These are phyloP conservation scores for Oryzias melastigma DNA, from an alignment of 2,113 vertebrate species.

Conservation along the genomic window DNA sequence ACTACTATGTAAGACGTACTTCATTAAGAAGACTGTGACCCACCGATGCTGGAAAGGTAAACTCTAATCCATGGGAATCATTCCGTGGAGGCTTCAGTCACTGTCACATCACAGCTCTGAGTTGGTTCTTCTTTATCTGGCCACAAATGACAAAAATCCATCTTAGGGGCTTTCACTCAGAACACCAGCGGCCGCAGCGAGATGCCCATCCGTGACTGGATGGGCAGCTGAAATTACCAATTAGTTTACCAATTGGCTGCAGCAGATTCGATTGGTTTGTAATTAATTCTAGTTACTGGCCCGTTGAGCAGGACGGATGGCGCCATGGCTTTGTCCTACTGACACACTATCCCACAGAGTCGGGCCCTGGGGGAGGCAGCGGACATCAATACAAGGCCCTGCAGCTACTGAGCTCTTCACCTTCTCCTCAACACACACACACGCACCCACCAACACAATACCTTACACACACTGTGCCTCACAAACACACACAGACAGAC, in stretches of 20 bases:
- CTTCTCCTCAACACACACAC: constrained; percentile 47
- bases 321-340: constrained; percentile 91
- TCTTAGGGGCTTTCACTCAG: constrained; percentile 73
- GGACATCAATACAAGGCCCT: constrained; percentile 79
- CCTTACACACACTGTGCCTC: constrained; percentile 37
- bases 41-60: constrained; percentile 4
- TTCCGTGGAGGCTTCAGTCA: constrained; percentile 11
- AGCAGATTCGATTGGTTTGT: constrained; percentile 92
- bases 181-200: constrained; percentile 76
- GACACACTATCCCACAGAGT: constrained; percentile 85
- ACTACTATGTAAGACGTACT: background rate
- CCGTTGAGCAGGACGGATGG: constrained; percentile 86
- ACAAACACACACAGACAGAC: constrained; percentile 54
- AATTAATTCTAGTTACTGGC: constrained; percentile 91
- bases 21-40: background rate
- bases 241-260: constrained; percentile 95
- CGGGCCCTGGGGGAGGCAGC: constrained; percentile 68
- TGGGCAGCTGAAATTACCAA: constrained; percentile 95
- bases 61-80: background rate
- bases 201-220: constrained; percentile 69
- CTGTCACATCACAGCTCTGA: constrained; percentile 3
- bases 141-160: constrained; percentile 80
- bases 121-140: constrained; percentile 72
- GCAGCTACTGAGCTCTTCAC: constrained; percentile 69
- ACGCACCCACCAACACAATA: constrained; percentile 60